phyloP scores from a whole-genome alignment of 2,797 vertebrate genomes.

The Peromyscus nudipes region DNA sequence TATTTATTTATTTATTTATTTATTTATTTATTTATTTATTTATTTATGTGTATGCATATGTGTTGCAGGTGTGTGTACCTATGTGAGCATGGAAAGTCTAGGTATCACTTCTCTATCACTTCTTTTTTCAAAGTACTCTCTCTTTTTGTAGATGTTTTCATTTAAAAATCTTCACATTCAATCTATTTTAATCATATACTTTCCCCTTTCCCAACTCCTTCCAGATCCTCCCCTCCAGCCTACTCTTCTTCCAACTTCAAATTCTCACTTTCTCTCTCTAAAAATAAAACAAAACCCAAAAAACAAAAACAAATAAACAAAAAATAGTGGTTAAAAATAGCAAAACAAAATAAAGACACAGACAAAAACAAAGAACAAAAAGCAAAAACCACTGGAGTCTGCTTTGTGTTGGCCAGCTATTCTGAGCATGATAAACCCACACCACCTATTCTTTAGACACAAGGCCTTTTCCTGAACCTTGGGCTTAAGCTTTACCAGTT shows the following conservation, averaged over 20 bases:
- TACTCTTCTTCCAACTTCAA: neutral
- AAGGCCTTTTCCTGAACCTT: neutral
- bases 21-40: too few species aligned
- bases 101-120: neutral
- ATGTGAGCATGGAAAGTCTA: neutral
- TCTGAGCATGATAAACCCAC: neutral
- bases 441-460: neutral
- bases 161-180: neutral
- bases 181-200: neutral
- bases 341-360: neutral
- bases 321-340: neutral
- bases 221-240: neutral
- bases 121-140: neutral
- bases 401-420: neutral
- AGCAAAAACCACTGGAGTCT: neutral
- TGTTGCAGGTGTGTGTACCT: neutral
- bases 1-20: neutral
- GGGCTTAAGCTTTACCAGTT: neutral
- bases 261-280: neutral
- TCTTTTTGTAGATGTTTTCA: neutral
- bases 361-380: neutral
- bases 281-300: neutral
- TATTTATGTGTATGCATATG: neutral
- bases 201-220: neutral
- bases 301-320: neutral